Conservation (phyloP, 1,140 invertebrate species). For the Helicoverpa armigera region DNA sequence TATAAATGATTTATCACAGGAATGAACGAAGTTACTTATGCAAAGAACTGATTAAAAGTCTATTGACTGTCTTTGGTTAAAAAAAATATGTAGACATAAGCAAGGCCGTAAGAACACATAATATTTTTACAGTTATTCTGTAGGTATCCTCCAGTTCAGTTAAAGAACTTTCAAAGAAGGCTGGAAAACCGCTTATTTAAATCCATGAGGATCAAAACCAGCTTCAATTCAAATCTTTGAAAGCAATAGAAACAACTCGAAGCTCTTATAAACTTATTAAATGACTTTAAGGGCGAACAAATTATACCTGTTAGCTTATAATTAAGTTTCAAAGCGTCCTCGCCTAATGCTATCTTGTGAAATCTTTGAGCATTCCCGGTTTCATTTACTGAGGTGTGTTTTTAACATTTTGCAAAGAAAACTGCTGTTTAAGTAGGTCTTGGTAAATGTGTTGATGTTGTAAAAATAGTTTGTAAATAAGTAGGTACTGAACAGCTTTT, state of each 20-base stretch:
- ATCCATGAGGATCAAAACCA: not conserved
- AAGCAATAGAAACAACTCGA: slow-evolving; percentile 12
- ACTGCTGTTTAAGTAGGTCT: not conserved
- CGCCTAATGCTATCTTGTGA: slow-evolving; percentile 28
- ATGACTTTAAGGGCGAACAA: slow-evolving; percentile 60
- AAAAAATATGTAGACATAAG: too few species aligned
- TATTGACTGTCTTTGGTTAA: too few species aligned
- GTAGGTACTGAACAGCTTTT: too few species aligned
- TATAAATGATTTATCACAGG: too few species aligned
- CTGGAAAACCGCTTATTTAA: not conserved
- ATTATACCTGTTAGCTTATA: slow-evolving; percentile 64
- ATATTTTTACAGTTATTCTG: too few species aligned
- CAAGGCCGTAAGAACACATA: too few species aligned
- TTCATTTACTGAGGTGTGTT: not conserved
- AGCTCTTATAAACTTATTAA: slow-evolving; percentile 63
- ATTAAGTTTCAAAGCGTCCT: slow-evolving; percentile 57
- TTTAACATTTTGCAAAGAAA: not conserved
- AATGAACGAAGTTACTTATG: too few species aligned
- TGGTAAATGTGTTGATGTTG: too few species aligned
- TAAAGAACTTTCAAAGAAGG: not conserved
- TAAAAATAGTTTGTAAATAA: too few species aligned
- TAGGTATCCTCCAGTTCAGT: too few species aligned
- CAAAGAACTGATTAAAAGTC: too few species aligned
- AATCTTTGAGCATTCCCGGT: slow-evolving; percentile 23
- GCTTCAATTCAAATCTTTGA: not conserved